Base-by-base conservation (phyloP, 2,797 vertebrate genomes). In the Simalia tracyae region DNA sequence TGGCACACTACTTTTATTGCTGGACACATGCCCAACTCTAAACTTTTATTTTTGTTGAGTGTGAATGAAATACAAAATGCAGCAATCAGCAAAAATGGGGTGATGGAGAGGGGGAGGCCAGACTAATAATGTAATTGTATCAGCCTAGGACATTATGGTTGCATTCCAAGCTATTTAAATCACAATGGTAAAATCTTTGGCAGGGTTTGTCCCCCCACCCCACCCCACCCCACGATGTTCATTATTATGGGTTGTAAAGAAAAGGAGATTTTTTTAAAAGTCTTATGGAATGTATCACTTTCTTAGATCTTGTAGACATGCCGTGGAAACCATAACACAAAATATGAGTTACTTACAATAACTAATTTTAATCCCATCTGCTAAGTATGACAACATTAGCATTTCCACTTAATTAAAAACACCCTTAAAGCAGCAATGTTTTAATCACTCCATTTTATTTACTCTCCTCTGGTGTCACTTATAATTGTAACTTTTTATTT, bases 351-450 rank as follows among this genome's bases (percentile, higher is more conserved):
- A 99, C 98, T 99, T 99, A 99, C 98, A 99, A 98, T 99, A 99
- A 99, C 99, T 98, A 98, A 99, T 99, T 99, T 98, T 98, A 99
- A 99, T 99, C 99, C 99, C 98, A 99, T 99, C 99, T 99, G 98
- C 99, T 99, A 99, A 99, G 98, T 98, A 99, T 99, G 99, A 99
- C 99, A 98, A 98, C 99, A 99, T 99, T 99, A 99, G 98, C 99
- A 99, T 99, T 99, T 98, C 98, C 98, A 98, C 99, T 99, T 99
- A 99, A 99, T 99, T 99, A 99, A 99, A 98, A 97, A 97, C 97
- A 97, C 96, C 98, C 98, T 99, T 98, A 98, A 98, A 98, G 98
- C 98, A 98, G 98, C 98, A 98, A 98, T 98, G 97, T 98, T 98
- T 99, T 99, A 99, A 99, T 99, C 98, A 99, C 98, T 98, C 98